These are phyloP conservation scores for Neolamprologus fasciatus DNA, from an alignment of 2,113 vertebrate species.

Conservation along the genomic window DNA sequence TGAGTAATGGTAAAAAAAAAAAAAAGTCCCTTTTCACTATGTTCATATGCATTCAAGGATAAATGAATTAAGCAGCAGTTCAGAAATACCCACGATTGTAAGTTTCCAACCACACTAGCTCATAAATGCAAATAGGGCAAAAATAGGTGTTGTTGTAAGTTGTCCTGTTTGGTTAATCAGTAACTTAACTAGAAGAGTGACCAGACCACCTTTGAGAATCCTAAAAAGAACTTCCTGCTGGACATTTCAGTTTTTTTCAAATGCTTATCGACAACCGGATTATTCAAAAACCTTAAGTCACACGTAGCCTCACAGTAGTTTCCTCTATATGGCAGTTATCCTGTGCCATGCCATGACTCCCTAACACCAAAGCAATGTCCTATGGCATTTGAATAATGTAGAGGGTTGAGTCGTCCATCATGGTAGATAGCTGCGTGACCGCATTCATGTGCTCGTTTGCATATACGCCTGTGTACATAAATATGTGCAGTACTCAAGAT, in stretches of 20 bases:
- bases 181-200: neutral
- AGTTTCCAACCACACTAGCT: neutral
- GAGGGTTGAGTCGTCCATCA: conserved; percentile 12
- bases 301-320: neutral
- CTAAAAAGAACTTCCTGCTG: neutral
- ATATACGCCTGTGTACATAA: conserved; percentile 6
- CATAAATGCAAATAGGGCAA: neutral
- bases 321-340: neutral
- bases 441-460: neutral
- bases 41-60: neutral
- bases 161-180: neutral
- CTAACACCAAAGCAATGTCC: conserved; percentile 20
- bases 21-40: neutral
- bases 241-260: neutral
- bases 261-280: neutral
- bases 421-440: neutral
- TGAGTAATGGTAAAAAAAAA: neutral
- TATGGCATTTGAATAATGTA: conserved; percentile 24
- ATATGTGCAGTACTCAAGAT: conserved; percentile 22
- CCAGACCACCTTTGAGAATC: neutral
- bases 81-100: neutral
- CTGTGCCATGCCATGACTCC: neutral
- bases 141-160: neutral
- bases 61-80: neutral
- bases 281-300: neutral